These are phyloP conservation scores for Tachycineta bicolor DNA, from an alignment of 2,113 vertebrate genomes.

Conservation along the genomic window DNA sequence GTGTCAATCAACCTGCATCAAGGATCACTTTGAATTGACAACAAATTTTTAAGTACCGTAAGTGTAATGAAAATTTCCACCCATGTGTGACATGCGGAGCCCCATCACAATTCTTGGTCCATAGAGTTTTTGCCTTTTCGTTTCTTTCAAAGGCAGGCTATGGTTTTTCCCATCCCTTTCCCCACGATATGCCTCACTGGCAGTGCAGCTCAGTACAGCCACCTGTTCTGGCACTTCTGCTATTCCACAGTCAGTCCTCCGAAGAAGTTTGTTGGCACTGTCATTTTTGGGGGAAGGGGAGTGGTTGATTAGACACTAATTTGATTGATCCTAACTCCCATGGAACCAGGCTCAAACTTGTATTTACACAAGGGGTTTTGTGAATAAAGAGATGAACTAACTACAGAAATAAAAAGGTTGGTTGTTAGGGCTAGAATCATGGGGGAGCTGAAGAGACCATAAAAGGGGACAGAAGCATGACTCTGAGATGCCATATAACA, in stretches of 20 bases:
- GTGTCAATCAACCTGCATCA: neutral
- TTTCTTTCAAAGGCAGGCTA: neutral
- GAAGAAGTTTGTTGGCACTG: neutral
- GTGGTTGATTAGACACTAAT: neutral
- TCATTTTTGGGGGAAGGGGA: neutral
- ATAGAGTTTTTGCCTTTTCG: neutral
- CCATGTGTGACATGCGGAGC: neutral
- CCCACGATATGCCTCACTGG: neutral
- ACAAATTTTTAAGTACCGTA: neutral
- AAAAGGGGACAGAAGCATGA: neutral
- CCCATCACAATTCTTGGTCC: neutral
- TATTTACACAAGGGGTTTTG: neutral
- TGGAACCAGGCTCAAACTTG: neutral
- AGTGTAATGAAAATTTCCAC: neutral
- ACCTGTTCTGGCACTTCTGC: neutral
- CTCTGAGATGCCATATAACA: neutral
- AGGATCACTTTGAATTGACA: neutral
- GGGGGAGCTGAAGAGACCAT: neutral
- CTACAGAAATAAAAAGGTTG: neutral
- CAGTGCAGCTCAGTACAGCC: neutral
- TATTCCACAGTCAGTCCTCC: neutral
- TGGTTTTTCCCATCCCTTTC: neutral
- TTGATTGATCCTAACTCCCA: neutral
- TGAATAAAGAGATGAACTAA: neutral
- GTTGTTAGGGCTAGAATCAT: neutral